Base-by-base conservation (phyloP, 2,797 vertebrate genomes). In the Microhierax caerulescens region DNA sequence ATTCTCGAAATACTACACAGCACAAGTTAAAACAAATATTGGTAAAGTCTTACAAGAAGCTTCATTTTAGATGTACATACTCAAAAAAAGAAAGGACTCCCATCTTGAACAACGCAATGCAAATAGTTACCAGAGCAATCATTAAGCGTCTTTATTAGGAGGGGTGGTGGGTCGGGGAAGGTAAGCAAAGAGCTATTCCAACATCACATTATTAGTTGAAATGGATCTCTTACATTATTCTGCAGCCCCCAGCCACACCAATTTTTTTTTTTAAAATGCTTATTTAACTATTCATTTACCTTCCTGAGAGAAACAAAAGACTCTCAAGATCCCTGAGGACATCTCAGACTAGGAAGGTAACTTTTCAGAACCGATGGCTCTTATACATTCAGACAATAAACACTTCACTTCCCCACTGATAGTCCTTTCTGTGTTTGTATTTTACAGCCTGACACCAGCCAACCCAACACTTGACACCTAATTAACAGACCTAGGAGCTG, bases 381-480 rank as follows among this genome's bases (percentile, higher is more conserved):
- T 92, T 94, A 95, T 4, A 70, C 68, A 69, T 54, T 70, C 82
- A 93, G 75, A 95, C 85, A 97, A 97, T 97, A 97, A 97, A 97
- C 96, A 96, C 96, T 82, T 96, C 60, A 93, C 91, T 80, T 95
- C 93, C 95, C 75, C 59, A 90, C 80, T 53, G 75, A 95, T 93
- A 72, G 63, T 72, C 91, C 94, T 80, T 82, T 79, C 91, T 82
- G 48, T 89, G 91, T 97, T 96, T 96, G 93, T 95, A 88, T 93
- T 97, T 94, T 96, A 97, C 94, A 96, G 95, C 81, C 82, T 94
- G 96, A 97, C 95, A 96, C 85, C 59, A 24, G 88, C 91, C 96
- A 94, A 72, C 88, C 90, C 95, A 97, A 97, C 96, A 97, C 94
- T 96, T 97, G 96, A 97, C 97, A 96, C 93, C 95, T 97, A 97